Percentiles rank a stretch among this genome's conserved stretches.
phyloP scores from a whole-genome alignment of 1,140 invertebrate species.

The Geopemphigus sp. region DNA sequence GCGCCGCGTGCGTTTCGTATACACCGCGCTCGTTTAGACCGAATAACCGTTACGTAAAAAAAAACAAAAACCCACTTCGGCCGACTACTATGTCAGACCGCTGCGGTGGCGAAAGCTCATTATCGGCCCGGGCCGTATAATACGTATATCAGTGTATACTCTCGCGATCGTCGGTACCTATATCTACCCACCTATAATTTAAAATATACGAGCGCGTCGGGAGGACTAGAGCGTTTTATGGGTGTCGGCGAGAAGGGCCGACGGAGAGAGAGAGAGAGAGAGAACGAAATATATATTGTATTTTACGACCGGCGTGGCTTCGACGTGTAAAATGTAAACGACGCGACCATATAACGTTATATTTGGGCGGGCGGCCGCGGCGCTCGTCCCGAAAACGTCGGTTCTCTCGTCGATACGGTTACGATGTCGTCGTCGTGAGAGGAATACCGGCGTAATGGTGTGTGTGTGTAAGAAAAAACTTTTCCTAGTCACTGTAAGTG shows the following conservation, averaged over 20 bases:
- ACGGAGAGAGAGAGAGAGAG: no score
- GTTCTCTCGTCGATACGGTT: conserved; percentile 8
- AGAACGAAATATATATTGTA: background rate
- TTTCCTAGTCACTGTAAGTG: conserved; percentile 19
- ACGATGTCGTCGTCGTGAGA: background rate
- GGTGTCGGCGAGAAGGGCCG: no score
- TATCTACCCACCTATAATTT: background rate
- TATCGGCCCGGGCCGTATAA: no score
- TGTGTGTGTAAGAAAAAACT: background rate
- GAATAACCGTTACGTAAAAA: conserved; percentile 6
- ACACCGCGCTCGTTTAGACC: background rate
- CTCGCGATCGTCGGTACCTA: background rate
- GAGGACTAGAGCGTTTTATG: no score
- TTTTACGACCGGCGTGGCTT: conserved; percentile 22
- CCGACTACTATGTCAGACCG: no score
- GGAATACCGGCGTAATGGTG: no score
- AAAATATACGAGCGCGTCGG: no score
- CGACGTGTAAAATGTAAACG: conserved; percentile 17
- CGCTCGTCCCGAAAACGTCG: background rate
- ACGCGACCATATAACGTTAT: no score
- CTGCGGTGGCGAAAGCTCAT: no score
- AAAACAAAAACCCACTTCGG: no score
- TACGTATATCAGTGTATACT: background rate
- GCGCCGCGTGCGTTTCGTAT: no score
- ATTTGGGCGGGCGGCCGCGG: no score